phyloP scores from a whole-genome alignment of 2,797 vertebrate species.

The Chiroxiphia lanceolata region DNA sequence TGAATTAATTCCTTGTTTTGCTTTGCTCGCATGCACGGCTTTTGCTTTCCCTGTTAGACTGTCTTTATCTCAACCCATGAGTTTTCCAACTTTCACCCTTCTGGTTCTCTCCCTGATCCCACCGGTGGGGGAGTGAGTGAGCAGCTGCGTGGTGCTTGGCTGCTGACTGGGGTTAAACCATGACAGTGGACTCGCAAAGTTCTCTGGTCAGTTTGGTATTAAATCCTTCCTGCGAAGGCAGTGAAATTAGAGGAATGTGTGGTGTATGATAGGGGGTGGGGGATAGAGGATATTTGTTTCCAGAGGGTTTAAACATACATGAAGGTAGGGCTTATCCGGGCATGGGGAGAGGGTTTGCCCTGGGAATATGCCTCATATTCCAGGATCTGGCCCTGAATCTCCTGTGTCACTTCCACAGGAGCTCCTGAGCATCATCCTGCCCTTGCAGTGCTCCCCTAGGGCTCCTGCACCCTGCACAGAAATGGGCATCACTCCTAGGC shows the following conservation, averaged over 20 bases:
- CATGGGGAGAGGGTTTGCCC: background rate
- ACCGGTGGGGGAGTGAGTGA: background rate
- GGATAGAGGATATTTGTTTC: background rate
- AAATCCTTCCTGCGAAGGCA: background rate
- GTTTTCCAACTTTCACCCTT: background rate
- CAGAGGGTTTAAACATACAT: fast-evolving
- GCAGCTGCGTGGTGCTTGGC: background rate
- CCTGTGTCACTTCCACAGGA: background rate
- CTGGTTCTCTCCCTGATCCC: background rate
- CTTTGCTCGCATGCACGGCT: background rate
- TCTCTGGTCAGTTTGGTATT: background rate
- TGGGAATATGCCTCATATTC: background rate
- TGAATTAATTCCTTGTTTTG: background rate
- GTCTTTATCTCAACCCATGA: background rate
- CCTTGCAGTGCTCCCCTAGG: background rate
- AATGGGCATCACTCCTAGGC: background rate
- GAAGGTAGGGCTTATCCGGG: background rate
- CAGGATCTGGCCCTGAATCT: background rate
- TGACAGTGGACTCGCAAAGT: background rate
- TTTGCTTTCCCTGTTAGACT: background rate
- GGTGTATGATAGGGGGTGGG: background rate
- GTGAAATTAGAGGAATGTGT: background rate
- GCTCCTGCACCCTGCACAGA: background rate
- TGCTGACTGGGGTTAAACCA: background rate
- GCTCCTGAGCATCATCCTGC: background rate